Conservation (phyloP, 2,888 invertebrate species). For the Machimus atricapillus region DNA sequence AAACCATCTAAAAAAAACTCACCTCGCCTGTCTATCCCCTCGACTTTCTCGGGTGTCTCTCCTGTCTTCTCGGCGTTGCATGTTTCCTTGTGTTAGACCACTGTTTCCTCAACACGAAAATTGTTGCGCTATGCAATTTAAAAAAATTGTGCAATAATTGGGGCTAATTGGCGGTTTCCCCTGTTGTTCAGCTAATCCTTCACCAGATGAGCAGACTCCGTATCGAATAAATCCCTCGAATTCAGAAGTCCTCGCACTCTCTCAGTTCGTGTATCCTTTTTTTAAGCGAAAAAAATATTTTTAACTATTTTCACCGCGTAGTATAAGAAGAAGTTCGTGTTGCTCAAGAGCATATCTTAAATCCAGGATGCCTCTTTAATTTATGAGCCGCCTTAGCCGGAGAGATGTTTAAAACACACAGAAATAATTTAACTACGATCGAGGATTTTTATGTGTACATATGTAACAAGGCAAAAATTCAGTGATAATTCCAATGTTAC, state of each 20-base stretch:
- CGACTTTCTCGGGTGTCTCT: slow-evolving; percentile 38
- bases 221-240: neutral
- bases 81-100: neutral
- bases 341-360: neutral
- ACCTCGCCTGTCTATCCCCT: slow-evolving; percentile 41
- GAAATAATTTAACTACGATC: neutral
- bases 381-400: neutral
- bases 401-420: neutral
- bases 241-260: neutral
- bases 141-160: slow-evolving; percentile 10
- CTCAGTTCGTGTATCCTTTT: neutral
- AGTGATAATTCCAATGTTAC: neutral
- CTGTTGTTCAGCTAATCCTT: neutral
- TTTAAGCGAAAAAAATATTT: neutral
- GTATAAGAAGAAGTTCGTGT: neutral
- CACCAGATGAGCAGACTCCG: neutral
- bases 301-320: neutral
- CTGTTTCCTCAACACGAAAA: neutral
- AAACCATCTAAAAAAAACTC: neutral
- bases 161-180: neutral
- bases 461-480: neutral
- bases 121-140: slow-evolving; percentile 10
- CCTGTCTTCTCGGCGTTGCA: slow-evolving; percentile 44
- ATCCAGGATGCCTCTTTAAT: neutral
- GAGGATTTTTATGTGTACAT: neutral